phyloP scores from a whole-genome alignment of 2,888 invertebrate genomes.

The Tenodera sinensis region DNA sequence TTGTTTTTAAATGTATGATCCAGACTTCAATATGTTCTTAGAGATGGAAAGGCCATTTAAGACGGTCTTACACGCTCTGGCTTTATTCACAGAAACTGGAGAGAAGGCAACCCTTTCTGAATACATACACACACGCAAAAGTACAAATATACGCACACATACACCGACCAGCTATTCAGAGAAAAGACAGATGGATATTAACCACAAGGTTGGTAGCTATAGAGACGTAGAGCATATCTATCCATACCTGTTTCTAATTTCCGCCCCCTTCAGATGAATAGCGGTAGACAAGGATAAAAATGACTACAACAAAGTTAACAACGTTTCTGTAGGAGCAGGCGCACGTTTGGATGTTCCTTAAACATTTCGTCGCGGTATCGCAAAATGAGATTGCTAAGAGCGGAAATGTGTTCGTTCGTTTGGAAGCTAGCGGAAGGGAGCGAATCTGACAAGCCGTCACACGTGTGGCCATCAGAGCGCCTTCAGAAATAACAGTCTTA shows the following conservation, averaged over 20 bases:
- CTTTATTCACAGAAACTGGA: background rate
- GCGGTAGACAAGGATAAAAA: background rate
- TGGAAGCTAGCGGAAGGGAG: background rate
- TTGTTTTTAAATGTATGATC: background rate
- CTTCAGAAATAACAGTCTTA: background rate
- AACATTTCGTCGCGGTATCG: background rate
- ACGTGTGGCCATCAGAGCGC: background rate
- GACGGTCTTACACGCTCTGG: background rate
- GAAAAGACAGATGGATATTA: slow-evolving; percentile 17
- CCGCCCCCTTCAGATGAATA: background rate
- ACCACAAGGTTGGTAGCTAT: background rate
- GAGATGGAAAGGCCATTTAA: background rate
- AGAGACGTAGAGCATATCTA: background rate
- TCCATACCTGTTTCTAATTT: slow-evolving; percentile 5
- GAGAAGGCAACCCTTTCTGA: slow-evolving; percentile 1
- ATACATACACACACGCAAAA: background rate
- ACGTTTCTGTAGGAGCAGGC: background rate
- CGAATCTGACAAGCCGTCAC: background rate
- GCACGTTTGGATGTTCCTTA: background rate
- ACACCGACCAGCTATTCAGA: slow-evolving; percentile 7
- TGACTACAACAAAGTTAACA: background rate
- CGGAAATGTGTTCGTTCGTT: background rate
- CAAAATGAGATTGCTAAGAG: background rate
- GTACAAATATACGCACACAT: background rate
- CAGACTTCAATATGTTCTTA: background rate